A percentile compares a stretch with the other conserved stretches of the same genome.
These are phyloP conservation scores for Crematogaster levior DNA, from an alignment of 2,888 invertebrate species.

Conservation along the genomic window DNA sequence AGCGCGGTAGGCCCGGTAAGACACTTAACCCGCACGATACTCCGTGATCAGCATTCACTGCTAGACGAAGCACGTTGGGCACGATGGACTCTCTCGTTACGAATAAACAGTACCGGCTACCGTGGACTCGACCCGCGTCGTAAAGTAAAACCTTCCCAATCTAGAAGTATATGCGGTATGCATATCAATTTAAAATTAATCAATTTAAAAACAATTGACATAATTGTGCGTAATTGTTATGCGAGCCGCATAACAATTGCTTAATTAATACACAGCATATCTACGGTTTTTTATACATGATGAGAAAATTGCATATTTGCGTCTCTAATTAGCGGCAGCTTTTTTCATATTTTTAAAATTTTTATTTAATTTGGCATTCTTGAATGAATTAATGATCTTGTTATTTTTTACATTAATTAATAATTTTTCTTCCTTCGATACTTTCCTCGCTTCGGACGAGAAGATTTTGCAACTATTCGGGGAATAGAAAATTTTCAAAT, in stretches of 20 bases:
- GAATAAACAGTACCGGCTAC: constrained; percentile 78
- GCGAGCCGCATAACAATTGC: not conserved
- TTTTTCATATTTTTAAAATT: not conserved
- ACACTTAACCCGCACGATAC: constrained; percentile 72
- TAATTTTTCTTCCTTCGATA: not conserved
- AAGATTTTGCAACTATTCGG: not conserved
- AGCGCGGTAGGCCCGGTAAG: constrained; percentile 65
- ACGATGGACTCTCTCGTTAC: constrained; percentile 71
- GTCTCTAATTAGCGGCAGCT: not conserved
- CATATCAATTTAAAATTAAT: no score
- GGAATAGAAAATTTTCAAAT: not conserved
- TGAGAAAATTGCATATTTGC: not conserved
- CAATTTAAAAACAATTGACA: not conserved
- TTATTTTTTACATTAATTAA: not conserved
- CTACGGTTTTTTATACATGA: not conserved
- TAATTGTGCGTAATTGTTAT: no score
- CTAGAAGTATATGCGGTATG: not conserved
- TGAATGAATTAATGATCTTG: not conserved
- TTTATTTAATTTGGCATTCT: not conserved
- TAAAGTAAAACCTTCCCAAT: not conserved
- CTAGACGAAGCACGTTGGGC: constrained; percentile 37
- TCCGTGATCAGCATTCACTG: constrained; percentile 66
- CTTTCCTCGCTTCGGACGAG: not conserved
- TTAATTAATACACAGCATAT: not conserved
- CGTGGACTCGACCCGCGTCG: constrained; percentile 59